Evolutionary conservation across 2,113 vertebrate genomes (phyloP).

Genomic region (Aleadryas rufinucha): DNA sequence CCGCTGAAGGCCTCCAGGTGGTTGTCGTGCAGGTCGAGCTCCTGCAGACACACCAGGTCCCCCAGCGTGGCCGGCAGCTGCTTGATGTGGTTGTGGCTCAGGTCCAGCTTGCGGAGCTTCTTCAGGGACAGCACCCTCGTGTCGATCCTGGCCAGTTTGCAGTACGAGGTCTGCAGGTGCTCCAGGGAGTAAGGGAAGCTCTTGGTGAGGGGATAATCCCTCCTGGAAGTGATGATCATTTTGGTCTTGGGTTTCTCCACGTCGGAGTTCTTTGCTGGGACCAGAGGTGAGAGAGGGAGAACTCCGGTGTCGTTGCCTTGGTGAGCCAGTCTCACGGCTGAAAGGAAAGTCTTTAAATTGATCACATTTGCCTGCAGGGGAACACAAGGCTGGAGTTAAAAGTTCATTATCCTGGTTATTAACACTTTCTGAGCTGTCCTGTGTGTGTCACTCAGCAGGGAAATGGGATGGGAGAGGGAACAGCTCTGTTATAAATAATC

Average conservation of each 20-base stretch:
- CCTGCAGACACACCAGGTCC: constrained; percentile 85
- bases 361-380: constrained; percentile 81
- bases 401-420: background rate
- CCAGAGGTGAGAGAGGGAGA: constrained; percentile 80
- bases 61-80: constrained; percentile 88
- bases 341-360: constrained; percentile 90
- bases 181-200: constrained; percentile 90
- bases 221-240: constrained; percentile 87
- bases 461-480: background rate
- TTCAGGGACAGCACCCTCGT: constrained; percentile 85
- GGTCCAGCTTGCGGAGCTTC: constrained; percentile 88
- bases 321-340: constrained; percentile 86
- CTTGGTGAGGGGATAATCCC: constrained; percentile 90
- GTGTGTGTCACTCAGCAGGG: background rate
- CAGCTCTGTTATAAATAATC: background rate
- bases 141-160: constrained; percentile 87
- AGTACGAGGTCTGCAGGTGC: constrained; percentile 92
- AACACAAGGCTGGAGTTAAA: background rate
- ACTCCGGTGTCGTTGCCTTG: constrained; percentile 74
- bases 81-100: constrained; percentile 94
- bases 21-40: constrained; percentile 88
- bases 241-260: constrained; percentile 94
- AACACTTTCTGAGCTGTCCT: background rate
- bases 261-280: constrained; percentile 85
- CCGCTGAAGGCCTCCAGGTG: constrained; percentile 85